A percentile compares a stretch with the other conserved stretches of the same genome.
Evolutionary conservation across 1,140 invertebrate species (phyloP).

Genomic region (Whitmania pigra): DNA sequence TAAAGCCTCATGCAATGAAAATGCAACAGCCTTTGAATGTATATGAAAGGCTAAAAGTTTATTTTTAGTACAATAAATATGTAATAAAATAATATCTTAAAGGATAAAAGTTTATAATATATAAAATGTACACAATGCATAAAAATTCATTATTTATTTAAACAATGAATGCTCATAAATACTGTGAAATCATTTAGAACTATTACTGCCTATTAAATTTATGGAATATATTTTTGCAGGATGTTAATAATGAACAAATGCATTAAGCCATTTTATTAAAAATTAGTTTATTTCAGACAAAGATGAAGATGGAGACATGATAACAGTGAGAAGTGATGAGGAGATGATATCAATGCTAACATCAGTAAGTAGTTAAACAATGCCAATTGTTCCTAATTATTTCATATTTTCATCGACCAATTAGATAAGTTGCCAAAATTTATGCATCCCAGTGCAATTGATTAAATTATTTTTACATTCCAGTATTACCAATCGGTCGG

Average conservation of each 20-base stretch:
- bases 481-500: constrained; percentile 33
- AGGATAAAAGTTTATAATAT: no score
- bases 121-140: no score
- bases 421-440: no score
- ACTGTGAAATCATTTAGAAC: neutral
- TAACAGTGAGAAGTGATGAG: constrained; percentile 40
- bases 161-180: neutral
- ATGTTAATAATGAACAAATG: neutral
- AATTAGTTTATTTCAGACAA: constrained; percentile 21
- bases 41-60: no score
- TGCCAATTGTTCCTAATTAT: no score
- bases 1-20: no score
- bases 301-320: constrained; percentile 40
- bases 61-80: no score
- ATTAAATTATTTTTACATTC: neutral
- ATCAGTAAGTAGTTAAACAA: constrained; percentile 28
- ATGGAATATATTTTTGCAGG: neutral
- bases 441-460: no score
- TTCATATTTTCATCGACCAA: neutral
- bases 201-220: neutral
- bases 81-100: no score
- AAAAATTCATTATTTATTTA: no score
- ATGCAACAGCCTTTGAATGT: no score
- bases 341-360: constrained; percentile 38
- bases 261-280: neutral